These are phyloP conservation scores for Bugulina stolonifera DNA, from an alignment of 2,888 invertebrate genomes.

Conservation along the genomic window DNA sequence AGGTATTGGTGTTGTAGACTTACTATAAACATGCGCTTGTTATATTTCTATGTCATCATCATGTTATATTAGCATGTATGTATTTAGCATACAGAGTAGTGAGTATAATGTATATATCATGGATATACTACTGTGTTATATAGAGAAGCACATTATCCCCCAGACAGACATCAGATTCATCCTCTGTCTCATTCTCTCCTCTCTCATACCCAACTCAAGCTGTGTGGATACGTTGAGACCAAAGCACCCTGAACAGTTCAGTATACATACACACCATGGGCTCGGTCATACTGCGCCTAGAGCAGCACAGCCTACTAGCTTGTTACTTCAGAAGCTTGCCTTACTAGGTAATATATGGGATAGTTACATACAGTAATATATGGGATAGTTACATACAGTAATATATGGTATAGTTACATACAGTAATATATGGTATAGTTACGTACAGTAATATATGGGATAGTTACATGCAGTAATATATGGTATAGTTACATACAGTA, in stretches of 20 bases:
- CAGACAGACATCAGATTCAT: conserved; percentile 85
- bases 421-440: no score
- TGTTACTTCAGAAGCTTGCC: background rate
- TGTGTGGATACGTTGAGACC: conserved; percentile 14
- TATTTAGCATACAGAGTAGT: no score
- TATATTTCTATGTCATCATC: no score
- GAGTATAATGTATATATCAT: conserved; percentile 3
- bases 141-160: conserved; percentile 66
- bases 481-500: no score
- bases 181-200: conserved; percentile 79
- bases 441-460: no score
- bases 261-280: background rate
- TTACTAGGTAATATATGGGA: conserved; percentile 18
- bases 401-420: no score
- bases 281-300: background rate
- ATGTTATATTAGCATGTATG: no score
- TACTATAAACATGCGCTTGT: no score
- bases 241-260: background rate
- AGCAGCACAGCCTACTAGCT: background rate
- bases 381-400: no score
- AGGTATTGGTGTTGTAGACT: no score
- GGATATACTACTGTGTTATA: conserved; percentile 54
- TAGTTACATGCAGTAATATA: no score
- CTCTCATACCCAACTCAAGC: conserved; percentile 61
- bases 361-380: no score